Conservation (phyloP, 2,113 vertebrate species). For the Guaruba guarouba region DNA sequence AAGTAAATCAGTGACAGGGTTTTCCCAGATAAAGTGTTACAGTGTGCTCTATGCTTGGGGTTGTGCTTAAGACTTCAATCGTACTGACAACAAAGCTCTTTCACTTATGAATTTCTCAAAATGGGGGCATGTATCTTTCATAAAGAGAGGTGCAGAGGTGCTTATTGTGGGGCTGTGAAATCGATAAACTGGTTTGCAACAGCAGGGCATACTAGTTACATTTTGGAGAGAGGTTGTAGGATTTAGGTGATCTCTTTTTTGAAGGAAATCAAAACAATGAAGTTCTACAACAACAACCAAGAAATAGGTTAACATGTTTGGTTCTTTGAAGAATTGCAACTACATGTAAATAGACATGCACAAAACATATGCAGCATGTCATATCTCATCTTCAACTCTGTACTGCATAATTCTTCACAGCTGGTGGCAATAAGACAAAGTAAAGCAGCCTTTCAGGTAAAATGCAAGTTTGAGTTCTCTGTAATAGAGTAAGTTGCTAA, state of each 20-base stretch:
- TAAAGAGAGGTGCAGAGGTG: background rate
- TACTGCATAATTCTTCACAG: background rate
- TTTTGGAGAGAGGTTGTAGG: fast-evolving
- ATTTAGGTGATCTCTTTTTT: background rate
- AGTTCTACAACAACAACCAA: background rate
- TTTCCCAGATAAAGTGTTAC: background rate
- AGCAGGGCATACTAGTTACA: background rate
- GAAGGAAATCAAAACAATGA: background rate
- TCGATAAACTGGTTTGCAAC: background rate
- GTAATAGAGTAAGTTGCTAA: background rate
- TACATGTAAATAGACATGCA: background rate
- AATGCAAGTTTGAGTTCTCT: background rate
- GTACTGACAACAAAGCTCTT: background rate
- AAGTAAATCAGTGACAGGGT: background rate
- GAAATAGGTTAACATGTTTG: background rate
- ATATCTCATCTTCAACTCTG: background rate
- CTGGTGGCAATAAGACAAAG: background rate
- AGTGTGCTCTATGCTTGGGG: background rate
- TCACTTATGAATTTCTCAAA: background rate
- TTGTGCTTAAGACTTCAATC: background rate
- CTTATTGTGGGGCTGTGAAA: background rate
- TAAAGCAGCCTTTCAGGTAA: background rate
- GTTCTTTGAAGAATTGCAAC: background rate
- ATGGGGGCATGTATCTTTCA: background rate
- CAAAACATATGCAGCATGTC: background rate